A percentile compares a stretch with the other conserved stretches of the same genome.
phyloP scores from a whole-genome alignment of 2,797 vertebrate species.

The Steatocranus sp. region DNA sequence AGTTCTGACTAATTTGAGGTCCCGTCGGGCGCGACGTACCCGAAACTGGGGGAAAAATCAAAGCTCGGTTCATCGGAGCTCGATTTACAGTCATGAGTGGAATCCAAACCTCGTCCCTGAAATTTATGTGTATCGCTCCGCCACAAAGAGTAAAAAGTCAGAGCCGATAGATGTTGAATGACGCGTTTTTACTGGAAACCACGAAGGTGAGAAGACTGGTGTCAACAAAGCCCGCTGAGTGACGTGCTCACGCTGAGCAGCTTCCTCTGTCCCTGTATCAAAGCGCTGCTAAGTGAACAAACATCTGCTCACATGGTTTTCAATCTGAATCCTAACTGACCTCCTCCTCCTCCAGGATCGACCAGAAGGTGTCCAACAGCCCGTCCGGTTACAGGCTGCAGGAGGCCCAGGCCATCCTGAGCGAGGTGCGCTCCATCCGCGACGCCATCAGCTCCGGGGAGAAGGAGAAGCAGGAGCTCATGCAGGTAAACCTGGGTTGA shows the following conservation, averaged over 20 bases:
- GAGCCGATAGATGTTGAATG: neutral
- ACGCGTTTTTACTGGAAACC: neutral
- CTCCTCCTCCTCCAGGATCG: constrained; percentile 76
- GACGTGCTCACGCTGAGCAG: neutral
- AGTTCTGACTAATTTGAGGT: rapidly evolving
- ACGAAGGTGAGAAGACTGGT: neutral
- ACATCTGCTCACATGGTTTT: neutral
- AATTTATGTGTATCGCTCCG: rapidly evolving
- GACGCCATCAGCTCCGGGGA: constrained; percentile 93
- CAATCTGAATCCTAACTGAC: neutral
- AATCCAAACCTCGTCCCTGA: neutral
- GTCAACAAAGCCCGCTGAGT: neutral
- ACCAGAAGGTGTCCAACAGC: constrained; percentile 89
- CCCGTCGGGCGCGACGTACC: rapidly evolving
- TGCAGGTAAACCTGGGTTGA: constrained; percentile 80
- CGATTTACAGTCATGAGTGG: neutral
- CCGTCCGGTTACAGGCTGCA: constrained; percentile 88
- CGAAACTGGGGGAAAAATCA: neutral
- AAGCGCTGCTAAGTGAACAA: neutral
- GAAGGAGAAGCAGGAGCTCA: constrained; percentile 94
- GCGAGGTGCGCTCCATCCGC: constrained; percentile 91
- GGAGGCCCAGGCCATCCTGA: constrained; percentile 93
- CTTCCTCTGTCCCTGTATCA: neutral
- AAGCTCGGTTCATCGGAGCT: neutral
- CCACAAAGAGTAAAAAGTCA: neutral